Evolutionary conservation across 2,797 vertebrate genomes (phyloP).

Genomic region (Capromys pilorides): DNA sequence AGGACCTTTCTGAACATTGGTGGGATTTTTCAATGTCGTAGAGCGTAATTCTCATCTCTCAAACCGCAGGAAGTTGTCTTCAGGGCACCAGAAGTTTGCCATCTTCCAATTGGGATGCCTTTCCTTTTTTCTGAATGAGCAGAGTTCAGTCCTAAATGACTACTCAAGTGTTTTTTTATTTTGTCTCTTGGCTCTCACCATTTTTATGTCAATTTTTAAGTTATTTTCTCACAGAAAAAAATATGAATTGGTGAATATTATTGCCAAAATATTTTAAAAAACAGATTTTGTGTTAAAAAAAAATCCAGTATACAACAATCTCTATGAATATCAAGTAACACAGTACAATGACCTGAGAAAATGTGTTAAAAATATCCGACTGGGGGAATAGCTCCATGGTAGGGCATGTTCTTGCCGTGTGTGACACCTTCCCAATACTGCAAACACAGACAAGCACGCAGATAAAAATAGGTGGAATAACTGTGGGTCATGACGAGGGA

Average conservation of each 20-base stretch:
- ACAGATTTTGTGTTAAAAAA: not conserved
- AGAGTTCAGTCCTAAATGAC: slow-evolving; percentile 23
- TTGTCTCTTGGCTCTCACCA: not conserved
- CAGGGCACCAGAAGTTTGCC: not conserved
- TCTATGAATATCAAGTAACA: not conserved
- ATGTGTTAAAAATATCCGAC: not conserved
- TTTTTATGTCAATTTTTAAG: not conserved
- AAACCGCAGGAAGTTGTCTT: not conserved
- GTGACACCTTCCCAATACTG: not conserved
- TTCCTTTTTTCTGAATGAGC: slow-evolving; percentile 34
- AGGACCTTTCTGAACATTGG: not conserved
- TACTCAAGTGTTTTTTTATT: not conserved
- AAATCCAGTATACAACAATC: slow-evolving; percentile 2
- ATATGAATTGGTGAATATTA: not conserved
- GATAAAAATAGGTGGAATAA: not conserved
- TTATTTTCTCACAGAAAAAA: slow-evolving; percentile 17
- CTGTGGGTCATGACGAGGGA: not conserved
- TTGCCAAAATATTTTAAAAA: not conserved
- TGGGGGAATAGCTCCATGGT: not conserved
- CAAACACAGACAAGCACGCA: not conserved
- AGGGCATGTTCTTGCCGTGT: not conserved
- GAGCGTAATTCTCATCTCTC: not conserved
- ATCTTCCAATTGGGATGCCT: not conserved
- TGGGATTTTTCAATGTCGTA: not conserved
- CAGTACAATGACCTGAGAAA: not conserved